A percentile compares a stretch with the other conserved stretches of the same genome.
Conservation (phyloP, 2,888 invertebrate genomes). For the Erebia aethiops region DNA sequence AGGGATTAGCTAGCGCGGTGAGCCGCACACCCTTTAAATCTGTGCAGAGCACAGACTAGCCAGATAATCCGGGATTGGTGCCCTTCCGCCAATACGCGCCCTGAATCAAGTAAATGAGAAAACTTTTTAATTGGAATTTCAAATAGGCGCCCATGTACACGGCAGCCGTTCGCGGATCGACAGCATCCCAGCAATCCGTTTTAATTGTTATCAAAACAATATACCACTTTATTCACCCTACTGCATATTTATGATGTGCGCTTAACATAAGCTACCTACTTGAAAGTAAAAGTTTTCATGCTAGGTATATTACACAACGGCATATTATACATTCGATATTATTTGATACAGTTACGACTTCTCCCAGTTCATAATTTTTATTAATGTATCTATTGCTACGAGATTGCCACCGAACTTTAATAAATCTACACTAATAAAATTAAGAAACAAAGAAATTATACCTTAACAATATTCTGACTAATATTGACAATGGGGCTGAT, state of each 20-base stretch:
- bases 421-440: too few species aligned
- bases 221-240: neutral
- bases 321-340: too few species aligned
- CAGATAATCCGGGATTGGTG: constrained; percentile 80
- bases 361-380: too few species aligned
- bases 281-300: neutral
- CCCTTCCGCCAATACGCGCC: constrained; percentile 77
- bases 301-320: too few species aligned
- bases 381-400: too few species aligned
- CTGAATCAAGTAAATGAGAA: constrained; percentile 82
- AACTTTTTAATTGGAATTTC: constrained; percentile 83
- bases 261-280: neutral
- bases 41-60: constrained; percentile 68
- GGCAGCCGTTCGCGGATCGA: constrained; percentile 71
- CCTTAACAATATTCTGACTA: too few species aligned
- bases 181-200: constrained; percentile 21
- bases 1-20: constrained; percentile 73
- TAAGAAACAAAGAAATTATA: too few species aligned
- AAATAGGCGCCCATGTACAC: constrained; percentile 78
- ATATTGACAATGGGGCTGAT: too few species aligned
- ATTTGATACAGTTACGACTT: neutral
- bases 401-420: too few species aligned
- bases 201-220: constrained; percentile 21
- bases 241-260: neutral
- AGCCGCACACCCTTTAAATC: constrained; percentile 71